Base-by-base conservation (phyloP, 2,797 vertebrate genomes). In the Rhinatrema bivittatum region DNA sequence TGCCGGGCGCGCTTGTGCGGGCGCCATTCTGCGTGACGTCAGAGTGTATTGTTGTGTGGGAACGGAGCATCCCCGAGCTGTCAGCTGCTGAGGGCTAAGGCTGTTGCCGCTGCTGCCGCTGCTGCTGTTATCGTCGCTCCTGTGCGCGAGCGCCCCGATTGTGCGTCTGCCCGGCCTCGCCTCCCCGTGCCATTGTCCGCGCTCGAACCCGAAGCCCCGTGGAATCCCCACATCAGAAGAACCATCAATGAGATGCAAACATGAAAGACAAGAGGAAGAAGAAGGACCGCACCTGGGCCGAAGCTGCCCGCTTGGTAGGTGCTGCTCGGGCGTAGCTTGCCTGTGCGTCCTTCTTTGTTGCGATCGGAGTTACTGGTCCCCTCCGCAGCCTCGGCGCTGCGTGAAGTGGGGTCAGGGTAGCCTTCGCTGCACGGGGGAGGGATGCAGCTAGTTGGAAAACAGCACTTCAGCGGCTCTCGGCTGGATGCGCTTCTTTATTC, bases 191-290 rank as follows among this genome's bases (percentile, higher is more conserved):
- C 71, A 68, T 72, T 72, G 71, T 76, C 67, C 72, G 40, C 29
- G 54, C 47, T 33, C 69, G 56, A 41, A 53, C 65, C 50, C 39
- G 58, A 43, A 65, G 29, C 47, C 61, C 67, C 69, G 67, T 45
- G 70, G 70, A 66, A 53, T 51, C 60, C 64, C 70, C 46, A 60
- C 70, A 64, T 65, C 67, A 62, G 46, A 59, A 50, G 66, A 59
- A 57, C 72, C 74, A 66, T 67, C 78, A 72, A 83, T 81, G 79
- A 80, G 72, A 84, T 81, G 78, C 81, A 74, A 85, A 81, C 77
- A 86, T 86, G 84, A 86, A 86, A 84, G 84, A 86, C 82, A 85
- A 85, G 79, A 83, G 82, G 81, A 86, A 82, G 83, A 86, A 86
- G 78, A 86, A 84, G 80, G 83, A 85, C 81, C 81, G 83, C 81